These are phyloP conservation scores for Steinernema carpocapsae DNA, from an alignment of 2,888 invertebrate genomes.

Conservation along the genomic window DNA sequence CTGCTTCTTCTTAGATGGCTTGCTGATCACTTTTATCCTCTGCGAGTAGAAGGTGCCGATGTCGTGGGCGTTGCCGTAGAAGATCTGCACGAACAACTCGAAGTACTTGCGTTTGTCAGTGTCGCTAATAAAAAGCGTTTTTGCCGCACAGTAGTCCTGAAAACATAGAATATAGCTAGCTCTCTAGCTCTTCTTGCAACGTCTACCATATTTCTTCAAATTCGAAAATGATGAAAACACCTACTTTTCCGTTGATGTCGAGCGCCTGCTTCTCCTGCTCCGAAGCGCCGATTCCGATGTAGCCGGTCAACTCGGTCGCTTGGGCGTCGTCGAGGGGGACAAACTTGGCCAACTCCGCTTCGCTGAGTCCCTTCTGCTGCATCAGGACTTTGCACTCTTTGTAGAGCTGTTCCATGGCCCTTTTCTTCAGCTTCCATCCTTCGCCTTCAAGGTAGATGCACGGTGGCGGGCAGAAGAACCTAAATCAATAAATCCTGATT, in stretches of 20 bases:
- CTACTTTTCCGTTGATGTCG: conserved; percentile 89
- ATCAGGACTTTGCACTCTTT: conserved; percentile 35
- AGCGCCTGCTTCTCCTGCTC: conserved; percentile 99
- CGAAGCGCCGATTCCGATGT: conserved; percentile 96
- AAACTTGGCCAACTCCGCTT: background rate
- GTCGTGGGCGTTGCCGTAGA: conserved; percentile 96
- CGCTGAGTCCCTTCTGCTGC: conserved; percentile 22
- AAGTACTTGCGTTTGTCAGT: conserved; percentile 99
- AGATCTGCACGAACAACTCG: conserved; percentile 98
- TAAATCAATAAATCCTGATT: conserved; percentile 54
- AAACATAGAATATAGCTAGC: conserved; percentile 42
- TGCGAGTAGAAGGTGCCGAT: conserved; percentile 98
- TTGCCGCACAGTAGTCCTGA: conserved; percentile 95
- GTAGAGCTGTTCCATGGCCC: conserved; percentile 78
- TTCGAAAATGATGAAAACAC: conserved; percentile 15
- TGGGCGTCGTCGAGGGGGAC: conserved; percentile 38
- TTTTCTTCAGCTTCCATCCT: conserved; percentile 93
- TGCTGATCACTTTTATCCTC: conserved; percentile 98
- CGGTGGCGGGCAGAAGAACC: conserved; percentile 97
- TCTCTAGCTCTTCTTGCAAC: background rate
- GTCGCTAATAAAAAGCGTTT: conserved; percentile 97
- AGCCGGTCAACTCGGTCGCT: conserved; percentile 84
- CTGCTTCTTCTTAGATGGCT: conserved; percentile 99
- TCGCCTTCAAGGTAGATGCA: conserved; percentile 98
- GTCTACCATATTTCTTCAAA: too few species aligned